Conservation (phyloP, 2,113 vertebrate genomes). For the Ctenodactylus gundi region DNA sequence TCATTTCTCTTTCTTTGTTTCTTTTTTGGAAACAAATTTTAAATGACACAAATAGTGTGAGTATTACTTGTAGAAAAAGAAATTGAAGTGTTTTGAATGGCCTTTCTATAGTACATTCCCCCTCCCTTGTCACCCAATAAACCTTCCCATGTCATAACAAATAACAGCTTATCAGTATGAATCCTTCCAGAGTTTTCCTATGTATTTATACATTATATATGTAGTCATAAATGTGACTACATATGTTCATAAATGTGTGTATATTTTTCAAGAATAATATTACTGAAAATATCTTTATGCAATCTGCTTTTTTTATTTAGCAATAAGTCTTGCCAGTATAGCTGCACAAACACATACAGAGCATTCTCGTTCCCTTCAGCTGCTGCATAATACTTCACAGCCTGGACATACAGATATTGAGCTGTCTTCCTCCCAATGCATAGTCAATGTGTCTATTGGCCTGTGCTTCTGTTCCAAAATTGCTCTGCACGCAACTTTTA, state of each 20-base stretch:
- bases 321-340: background rate
- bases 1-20: background rate
- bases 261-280: background rate
- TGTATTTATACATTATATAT: background rate
- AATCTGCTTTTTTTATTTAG: background rate
- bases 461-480: background rate
- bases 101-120: background rate
- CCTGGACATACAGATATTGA: background rate
- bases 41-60: background rate
- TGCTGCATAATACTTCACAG: background rate
- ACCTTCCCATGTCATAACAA: background rate
- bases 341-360: background rate
- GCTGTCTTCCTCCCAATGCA: background rate
- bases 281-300: background rate
- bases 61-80: background rate
- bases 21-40: constrained; percentile 24
- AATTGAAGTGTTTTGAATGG: background rate
- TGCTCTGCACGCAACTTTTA: background rate
- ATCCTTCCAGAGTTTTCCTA: background rate
- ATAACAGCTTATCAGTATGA: background rate
- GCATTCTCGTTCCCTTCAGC: background rate
- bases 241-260: background rate
- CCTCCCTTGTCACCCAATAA: background rate
- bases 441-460: background rate
- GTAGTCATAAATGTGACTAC: background rate